A percentile compares a stretch with the other conserved stretches of the same genome.
Evolutionary conservation across 2,113 vertebrate species (phyloP).

Genomic region (Dromiciops gliroides): DNA sequence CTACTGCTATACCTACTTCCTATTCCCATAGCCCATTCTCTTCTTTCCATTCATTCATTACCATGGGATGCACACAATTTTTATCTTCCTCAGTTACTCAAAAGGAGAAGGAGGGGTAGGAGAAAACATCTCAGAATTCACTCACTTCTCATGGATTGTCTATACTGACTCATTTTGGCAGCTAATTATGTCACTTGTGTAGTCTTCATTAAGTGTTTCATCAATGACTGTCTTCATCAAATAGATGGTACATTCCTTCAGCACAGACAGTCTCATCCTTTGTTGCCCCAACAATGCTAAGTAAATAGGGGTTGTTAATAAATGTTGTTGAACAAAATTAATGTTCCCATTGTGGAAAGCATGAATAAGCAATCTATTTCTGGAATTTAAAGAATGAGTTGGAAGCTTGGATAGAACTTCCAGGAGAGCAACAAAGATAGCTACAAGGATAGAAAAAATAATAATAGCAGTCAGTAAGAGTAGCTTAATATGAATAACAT

Average conservation of each 20-base stretch:
- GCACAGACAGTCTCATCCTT: not conserved
- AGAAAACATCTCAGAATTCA: not conserved
- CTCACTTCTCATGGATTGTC: not conserved
- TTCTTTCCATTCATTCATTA: not conserved
- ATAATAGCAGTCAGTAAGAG: not conserved
- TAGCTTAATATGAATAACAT: not conserved
- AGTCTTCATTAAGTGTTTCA: not conserved
- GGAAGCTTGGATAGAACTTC: not conserved
- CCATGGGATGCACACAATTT: not conserved
- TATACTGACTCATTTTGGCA: not conserved
- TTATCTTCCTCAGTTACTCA: not conserved
- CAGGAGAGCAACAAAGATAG: not conserved
- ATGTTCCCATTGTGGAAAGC: not conserved
- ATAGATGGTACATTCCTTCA: not conserved
- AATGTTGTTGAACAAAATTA: not conserved
- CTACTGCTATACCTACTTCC: not conserved
- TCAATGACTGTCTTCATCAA: not conserved
- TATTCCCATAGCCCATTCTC: not conserved
- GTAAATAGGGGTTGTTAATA: not conserved
- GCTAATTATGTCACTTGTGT: not conserved
- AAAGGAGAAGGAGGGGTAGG: not conserved
- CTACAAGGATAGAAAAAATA: not conserved
- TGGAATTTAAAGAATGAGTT: not conserved
- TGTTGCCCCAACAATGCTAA: not conserved
- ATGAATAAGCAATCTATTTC: not conserved